Conservation (phyloP, 2,797 vertebrate species). For the Clarias platycephalus region DNA sequence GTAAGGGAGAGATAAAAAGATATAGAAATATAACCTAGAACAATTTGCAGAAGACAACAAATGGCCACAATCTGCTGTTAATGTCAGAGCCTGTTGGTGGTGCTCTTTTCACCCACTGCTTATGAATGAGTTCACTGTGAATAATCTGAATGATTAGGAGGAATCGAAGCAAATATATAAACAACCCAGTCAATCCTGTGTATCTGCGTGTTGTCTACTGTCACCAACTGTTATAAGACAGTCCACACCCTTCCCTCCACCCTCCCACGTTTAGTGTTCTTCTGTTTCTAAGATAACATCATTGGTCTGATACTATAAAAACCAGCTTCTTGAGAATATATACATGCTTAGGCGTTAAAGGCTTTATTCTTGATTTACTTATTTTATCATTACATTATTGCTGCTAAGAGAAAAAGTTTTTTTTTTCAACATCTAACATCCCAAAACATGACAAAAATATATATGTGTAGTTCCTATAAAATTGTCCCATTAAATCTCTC, state of each 20-base stretch:
- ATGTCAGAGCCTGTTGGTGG: not conserved
- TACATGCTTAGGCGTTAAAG: not conserved
- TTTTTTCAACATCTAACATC: not conserved
- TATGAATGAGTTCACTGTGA: not conserved
- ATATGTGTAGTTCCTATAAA: not conserved
- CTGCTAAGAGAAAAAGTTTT: not conserved
- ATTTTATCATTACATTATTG: not conserved
- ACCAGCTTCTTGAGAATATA: not conserved
- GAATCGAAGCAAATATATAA: not conserved
- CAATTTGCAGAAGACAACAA: not conserved
- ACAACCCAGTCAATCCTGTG: not conserved
- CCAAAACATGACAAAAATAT: not conserved
- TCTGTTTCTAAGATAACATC: not conserved
- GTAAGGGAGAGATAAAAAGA: constrained; percentile 24
- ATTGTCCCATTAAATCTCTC: not conserved
- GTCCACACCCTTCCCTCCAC: no score
- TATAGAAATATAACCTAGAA: not conserved
- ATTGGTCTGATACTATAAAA: not conserved
- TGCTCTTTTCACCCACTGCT: not conserved
- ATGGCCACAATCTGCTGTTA: not conserved
- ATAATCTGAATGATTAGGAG: not conserved
- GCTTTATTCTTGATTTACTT: not conserved
- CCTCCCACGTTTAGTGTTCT: not conserved
- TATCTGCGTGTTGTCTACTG: not conserved
- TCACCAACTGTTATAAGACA: not conserved